Evolutionary conservation across 1,140 invertebrate species (phyloP), one percentile per base, ranked within the genome.

Genomic region (Drosophila kurseongensis): DNA sequence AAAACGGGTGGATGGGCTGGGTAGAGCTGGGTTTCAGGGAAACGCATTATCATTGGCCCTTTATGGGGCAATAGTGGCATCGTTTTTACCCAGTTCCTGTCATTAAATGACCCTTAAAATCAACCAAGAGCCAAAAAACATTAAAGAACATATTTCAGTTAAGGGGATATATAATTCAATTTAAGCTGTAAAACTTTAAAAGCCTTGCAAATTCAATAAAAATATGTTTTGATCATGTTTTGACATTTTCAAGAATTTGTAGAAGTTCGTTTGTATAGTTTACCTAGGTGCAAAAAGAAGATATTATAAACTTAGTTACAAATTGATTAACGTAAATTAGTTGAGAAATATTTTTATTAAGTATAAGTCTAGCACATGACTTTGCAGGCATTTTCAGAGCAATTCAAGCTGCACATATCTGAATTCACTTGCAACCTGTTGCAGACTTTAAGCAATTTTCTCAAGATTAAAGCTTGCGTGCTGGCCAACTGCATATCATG

Each of bases 81-180:
- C 60, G 52, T 63, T 73, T 59, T 52, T 18, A 60, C 44, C 38
- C 45, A 36, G 14, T 40, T 27, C 9, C 29, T 32, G 29, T 29
- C 61, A 61, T 62, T 51, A 84, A 85, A 84, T 84, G 76, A 80
- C 72, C 75, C 75, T 62, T 76, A 79, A 83, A 83, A 78, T 38
- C 59, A 57, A 18, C 9, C 50, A 41, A 38, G 18, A 54, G 16
- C 16, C 9, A 5, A 5, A 32, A 41, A 47, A 32, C 52, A 45
- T 51, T 35, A 72, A 61, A 45, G 48, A 9, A 54, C 14, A 36
- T 32, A 27, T 35, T 47, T 12, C 13, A n/a, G 36, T 55, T 23
- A 8, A 13, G 14, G 44, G 13, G 13, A 14, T 35, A 14, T 7
- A 13, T 27, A 14, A 10, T 29, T 16, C 16, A 5, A 8, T 48